Percentiles rank a stretch among this genome's conserved stretches.
phyloP scores from a whole-genome alignment of 2,113 vertebrate genomes.

The Anguilla rostrata region DNA sequence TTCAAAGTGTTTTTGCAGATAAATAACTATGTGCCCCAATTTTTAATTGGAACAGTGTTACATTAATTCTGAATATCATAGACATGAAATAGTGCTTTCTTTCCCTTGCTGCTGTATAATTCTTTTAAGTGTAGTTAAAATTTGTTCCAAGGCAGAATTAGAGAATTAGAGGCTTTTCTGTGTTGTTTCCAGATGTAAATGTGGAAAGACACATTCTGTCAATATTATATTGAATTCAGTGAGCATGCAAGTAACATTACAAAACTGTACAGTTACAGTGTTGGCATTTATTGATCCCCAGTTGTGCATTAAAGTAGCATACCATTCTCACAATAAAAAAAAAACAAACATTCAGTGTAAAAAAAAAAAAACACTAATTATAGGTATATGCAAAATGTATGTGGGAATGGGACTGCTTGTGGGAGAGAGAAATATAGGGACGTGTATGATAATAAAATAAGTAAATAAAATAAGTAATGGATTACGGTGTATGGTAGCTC shows the following conservation, averaged over 20 bases:
- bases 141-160: background rate
- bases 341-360: too few species aligned
- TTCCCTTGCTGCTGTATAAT: background rate
- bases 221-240: background rate
- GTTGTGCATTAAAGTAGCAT: too few species aligned
- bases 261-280: too few species aligned
- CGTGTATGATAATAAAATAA: background rate
- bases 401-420: too few species aligned
- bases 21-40: background rate
- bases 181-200: background rate
- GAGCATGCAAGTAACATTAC: background rate
- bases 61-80: background rate
- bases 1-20: background rate
- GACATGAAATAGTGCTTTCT: background rate
- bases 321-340: too few species aligned
- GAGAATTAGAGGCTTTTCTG: background rate
- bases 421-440: background rate
- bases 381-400: too few species aligned
- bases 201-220: background rate
- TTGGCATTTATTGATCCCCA: too few species aligned
- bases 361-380: too few species aligned
- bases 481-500: background rate
- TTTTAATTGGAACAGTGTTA: conserved; percentile 1
- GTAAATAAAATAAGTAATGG: too few species aligned
- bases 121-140: background rate